These are phyloP conservation scores for Diploscapter pachys DNA, from an alignment of 1,140 invertebrate genomes.

Conservation along the genomic window DNA sequence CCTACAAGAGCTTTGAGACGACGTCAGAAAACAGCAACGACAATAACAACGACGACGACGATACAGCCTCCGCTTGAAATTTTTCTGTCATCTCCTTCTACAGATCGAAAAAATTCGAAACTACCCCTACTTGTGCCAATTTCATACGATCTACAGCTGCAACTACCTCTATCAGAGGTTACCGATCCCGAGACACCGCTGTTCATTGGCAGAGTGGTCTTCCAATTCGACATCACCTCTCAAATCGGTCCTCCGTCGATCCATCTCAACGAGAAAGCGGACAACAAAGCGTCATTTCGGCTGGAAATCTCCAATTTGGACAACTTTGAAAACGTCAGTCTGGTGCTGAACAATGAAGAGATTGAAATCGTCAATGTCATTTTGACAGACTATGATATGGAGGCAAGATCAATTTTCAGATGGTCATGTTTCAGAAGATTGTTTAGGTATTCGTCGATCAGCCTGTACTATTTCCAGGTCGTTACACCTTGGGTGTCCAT, in stretches of 20 bases:
- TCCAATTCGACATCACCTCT: slow-evolving; percentile 22
- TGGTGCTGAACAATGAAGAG: slow-evolving; percentile 22
- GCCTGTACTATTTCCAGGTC: slow-evolving; percentile 23
- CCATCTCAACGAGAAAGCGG: slow-evolving; percentile 20
- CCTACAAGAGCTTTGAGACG: too few relatives aligned
- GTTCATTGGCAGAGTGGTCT: slow-evolving; percentile 21
- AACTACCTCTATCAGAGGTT: slow-evolving; percentile 29
- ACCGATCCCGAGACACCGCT: slow-evolving; percentile 21
- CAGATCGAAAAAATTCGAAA: too few relatives aligned
- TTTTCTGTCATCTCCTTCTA: too few relatives aligned
- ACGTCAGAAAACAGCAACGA: too few relatives aligned
- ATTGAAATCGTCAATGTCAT: slow-evolving; percentile 21
- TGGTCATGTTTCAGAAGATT: not conserved
- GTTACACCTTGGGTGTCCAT: slow-evolving; percentile 22
- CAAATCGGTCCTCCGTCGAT: slow-evolving; percentile 17
- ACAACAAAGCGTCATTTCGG: slow-evolving; percentile 10
- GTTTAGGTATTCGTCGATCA: slow-evolving; percentile 8
- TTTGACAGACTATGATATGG: slow-evolving; percentile 25
- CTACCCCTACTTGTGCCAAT: slow-evolving; percentile 13
- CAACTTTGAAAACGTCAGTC: slow-evolving; percentile 27
- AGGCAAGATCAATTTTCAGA: not conserved
- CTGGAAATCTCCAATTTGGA: slow-evolving; percentile 18
- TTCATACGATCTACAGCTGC: slow-evolving; percentile 25
- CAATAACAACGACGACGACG: too few relatives aligned
- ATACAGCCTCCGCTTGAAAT: too few relatives aligned